Evolutionary conservation across 2,113 vertebrate species (phyloP).

Genomic region (Pipa parva): DNA sequence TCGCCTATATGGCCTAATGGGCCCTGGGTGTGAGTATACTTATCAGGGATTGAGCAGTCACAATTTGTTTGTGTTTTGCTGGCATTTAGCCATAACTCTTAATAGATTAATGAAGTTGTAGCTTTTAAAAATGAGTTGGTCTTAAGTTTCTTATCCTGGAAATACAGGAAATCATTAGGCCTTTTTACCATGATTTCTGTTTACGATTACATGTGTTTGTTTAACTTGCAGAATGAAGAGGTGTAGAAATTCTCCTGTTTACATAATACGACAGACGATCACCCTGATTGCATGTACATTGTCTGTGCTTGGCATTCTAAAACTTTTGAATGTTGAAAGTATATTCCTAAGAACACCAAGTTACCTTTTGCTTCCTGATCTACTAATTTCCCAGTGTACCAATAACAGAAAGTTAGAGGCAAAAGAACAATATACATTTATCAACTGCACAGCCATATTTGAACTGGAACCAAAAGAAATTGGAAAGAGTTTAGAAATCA

Average conservation of each 20-base stretch:
- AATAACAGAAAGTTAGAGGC: conserved; percentile 50
- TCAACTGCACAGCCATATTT: conserved; percentile 79
- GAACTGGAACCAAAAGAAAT: conserved; percentile 82
- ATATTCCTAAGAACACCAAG: conserved; percentile 45
- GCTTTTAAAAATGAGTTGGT: too few species aligned
- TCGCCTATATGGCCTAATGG: too few species aligned
- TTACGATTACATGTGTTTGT: not conserved
- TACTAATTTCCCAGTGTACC: conserved; percentile 57
- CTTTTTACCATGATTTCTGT: too few species aligned
- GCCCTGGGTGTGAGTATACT: too few species aligned
- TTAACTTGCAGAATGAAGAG: conserved; percentile 74
- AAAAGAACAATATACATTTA: conserved; percentile 50
- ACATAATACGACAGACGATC: conserved; percentile 50
- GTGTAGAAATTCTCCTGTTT: conserved; percentile 59
- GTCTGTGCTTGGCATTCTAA: conserved; percentile 65
- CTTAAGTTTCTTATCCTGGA: too few species aligned
- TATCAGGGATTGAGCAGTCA: too few species aligned
- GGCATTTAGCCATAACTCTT: too few species aligned
- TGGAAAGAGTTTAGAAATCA: conserved; percentile 78
- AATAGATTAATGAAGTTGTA: too few species aligned
- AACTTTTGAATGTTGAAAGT: conserved; percentile 57
- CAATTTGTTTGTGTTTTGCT: too few species aligned
- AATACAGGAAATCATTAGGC: too few species aligned
- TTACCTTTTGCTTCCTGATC: conserved; percentile 69
- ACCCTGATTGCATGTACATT: conserved; percentile 56